A percentile compares a stretch with the other conserved stretches of the same genome.
Evolutionary conservation across 2,888 invertebrate genomes (phyloP).

Genomic region (Saturnia japonica): DNA sequence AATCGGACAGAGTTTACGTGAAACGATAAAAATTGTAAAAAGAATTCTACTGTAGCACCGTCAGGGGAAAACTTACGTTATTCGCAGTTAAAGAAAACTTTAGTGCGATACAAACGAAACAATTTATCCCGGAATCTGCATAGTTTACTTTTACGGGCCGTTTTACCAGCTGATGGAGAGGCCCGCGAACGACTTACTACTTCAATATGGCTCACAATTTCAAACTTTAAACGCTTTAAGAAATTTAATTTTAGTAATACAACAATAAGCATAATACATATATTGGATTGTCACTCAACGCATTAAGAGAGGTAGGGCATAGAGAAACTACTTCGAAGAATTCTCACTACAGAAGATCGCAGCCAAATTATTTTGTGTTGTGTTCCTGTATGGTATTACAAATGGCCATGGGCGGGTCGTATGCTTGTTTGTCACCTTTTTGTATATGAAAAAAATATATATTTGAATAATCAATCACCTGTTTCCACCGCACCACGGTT

Average conservation of each 20-base stretch:
- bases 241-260: constrained; percentile 16
- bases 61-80: constrained; percentile 15
- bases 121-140: constrained; percentile 33
- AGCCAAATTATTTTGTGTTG: too few species aligned
- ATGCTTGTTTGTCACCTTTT: too few species aligned
- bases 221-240: constrained; percentile 26
- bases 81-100: constrained; percentile 14
- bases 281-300: not conserved
- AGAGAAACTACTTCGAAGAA: too few species aligned
- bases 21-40: constrained; percentile 6
- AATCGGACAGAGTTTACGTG: not conserved
- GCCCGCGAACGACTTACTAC: constrained; percentile 33
- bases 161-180: constrained; percentile 40
- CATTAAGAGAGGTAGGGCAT: too few species aligned
- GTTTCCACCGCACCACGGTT: too few species aligned
- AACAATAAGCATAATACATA: not conserved
- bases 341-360: too few species aligned
- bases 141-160: constrained; percentile 39
- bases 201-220: constrained; percentile 31
- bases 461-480: too few species aligned
- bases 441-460: too few species aligned
- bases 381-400: too few species aligned
- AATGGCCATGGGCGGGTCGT: too few species aligned
- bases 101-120: constrained; percentile 21
- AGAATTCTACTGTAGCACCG: not conserved